Percentiles rank a stretch among this genome's conserved stretches.
Conservation (phyloP, 2,113 vertebrate species). For the Holacanthus passer region DNA sequence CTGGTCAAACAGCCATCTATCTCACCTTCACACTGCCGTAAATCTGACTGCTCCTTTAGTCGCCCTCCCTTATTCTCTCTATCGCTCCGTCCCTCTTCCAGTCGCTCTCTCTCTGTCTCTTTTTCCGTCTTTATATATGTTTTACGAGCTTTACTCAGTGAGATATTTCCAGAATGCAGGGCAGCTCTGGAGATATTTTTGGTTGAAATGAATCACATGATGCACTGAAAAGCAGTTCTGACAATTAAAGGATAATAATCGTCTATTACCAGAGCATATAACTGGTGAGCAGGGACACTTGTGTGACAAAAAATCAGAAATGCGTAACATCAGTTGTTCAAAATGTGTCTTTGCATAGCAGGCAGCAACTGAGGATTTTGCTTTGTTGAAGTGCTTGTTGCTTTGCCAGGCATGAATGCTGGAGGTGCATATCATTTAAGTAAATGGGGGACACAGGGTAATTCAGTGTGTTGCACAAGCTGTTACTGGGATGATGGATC, state of each 20-base stretch:
- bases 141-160: not conserved
- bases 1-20: conserved; percentile 79
- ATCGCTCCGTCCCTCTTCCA: not conserved
- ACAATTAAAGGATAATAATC: not conserved
- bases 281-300: no score
- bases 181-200: not conserved
- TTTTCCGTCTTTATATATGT: not conserved
- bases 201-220: not conserved
- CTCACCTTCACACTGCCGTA: conserved; percentile 69
- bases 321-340: no score
- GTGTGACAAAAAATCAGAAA: no score
- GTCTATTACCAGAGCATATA: no score
- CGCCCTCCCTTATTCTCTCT: not conserved
- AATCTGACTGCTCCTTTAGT: conserved; percentile 68
- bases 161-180: not conserved
- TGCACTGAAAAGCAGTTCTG: not conserved
- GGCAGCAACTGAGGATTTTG: no score
- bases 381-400: no score
- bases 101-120: not conserved
- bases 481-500: no score
- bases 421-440: no score
- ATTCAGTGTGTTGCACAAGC: no score
- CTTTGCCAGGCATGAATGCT: no score
- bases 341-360: no score
- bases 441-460: no score